Conservation (phyloP, 2,888 invertebrate genomes). For the Phengaris alcon region DNA sequence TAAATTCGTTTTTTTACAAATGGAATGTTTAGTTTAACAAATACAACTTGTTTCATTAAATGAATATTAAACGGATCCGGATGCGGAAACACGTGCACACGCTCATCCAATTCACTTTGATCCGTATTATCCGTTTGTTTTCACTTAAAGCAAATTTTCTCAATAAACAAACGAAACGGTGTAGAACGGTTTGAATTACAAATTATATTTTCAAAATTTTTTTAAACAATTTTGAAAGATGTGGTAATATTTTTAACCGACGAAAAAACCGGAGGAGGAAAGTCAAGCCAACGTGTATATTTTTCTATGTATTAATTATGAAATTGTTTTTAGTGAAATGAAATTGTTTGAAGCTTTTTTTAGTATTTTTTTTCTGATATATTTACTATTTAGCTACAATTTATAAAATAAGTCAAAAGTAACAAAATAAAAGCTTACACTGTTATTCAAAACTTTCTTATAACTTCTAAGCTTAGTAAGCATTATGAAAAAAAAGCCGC, state of each 20-base stretch:
- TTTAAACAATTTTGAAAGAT: too few relatives aligned
- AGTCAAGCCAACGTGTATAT: too few relatives aligned
- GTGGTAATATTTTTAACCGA: too few relatives aligned
- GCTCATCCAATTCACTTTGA: constrained; percentile 38
- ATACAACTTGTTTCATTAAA: constrained; percentile 3
- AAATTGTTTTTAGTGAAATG: too few relatives aligned
- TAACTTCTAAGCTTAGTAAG: neutral
- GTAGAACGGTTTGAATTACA: neutral
- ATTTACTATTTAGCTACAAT: neutral
- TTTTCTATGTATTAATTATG: too few relatives aligned
- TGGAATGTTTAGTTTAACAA: neutral
- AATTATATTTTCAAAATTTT: too few relatives aligned
- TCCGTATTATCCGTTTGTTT: constrained; percentile 29
- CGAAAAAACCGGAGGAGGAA: too few relatives aligned
- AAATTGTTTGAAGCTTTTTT: too few relatives aligned
- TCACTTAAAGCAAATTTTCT: constrained; percentile 1
- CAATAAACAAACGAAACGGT: constrained; percentile 7
- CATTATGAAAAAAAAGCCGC: neutral
- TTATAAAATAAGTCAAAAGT: neutral
- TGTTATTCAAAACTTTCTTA: neutral
- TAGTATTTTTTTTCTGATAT: too few relatives aligned
- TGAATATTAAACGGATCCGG: constrained; percentile 34
- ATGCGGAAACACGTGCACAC: constrained; percentile 46
- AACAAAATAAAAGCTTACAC: neutral
- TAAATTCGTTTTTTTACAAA: neutral